Percentiles rank a stretch among this genome's conserved stretches.
These are phyloP conservation scores for Leguminivora glycinivorella DNA, from an alignment of 1,140 invertebrate genomes.

Conservation along the genomic window DNA sequence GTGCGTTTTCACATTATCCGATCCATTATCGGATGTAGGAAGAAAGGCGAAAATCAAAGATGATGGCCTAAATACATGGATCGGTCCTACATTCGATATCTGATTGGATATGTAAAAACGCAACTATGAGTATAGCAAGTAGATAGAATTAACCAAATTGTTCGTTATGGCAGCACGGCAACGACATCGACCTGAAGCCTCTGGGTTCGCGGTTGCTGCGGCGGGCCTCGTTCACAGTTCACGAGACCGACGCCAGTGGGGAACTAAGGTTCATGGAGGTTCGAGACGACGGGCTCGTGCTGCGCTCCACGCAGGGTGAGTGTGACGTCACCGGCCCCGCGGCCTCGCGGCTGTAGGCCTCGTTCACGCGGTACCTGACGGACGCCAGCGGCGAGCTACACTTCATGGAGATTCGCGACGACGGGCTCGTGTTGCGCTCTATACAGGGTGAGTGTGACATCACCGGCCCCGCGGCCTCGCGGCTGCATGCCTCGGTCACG, in stretches of 20 bases:
- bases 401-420: slow-evolving; percentile 99
- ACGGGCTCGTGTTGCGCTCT: slow-evolving; percentile 96
- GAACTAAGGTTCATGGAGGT: slow-evolving; percentile 98
- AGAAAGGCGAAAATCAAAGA: no score
- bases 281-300: slow-evolving; percentile 97
- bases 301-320: slow-evolving; percentile 92
- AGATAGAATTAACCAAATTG: not conserved
- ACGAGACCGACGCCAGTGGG: slow-evolving; percentile 94
- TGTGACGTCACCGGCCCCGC: slow-evolving; percentile 93
- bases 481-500: slow-evolving; percentile 97
- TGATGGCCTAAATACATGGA: no score
- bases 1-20: no score
- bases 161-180: slow-evolving; percentile 86
- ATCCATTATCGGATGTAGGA: no score
- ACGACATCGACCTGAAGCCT: slow-evolving; percentile 98
- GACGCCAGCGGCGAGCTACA: slow-evolving; percentile 95
- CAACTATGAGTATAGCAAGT: no score
- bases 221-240: slow-evolving; percentile 98
- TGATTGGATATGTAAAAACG: no score
- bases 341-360: slow-evolving; percentile 94
- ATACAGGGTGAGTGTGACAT: slow-evolving; percentile 90
- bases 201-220: slow-evolving; percentile 94
- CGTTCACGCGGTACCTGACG: slow-evolving; percentile 98
- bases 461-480: slow-evolving; percentile 93
- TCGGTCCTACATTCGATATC: no score